phyloP scores from a whole-genome alignment of 2,888 invertebrate genomes.

The Rambutsinella grinnellia region DNA sequence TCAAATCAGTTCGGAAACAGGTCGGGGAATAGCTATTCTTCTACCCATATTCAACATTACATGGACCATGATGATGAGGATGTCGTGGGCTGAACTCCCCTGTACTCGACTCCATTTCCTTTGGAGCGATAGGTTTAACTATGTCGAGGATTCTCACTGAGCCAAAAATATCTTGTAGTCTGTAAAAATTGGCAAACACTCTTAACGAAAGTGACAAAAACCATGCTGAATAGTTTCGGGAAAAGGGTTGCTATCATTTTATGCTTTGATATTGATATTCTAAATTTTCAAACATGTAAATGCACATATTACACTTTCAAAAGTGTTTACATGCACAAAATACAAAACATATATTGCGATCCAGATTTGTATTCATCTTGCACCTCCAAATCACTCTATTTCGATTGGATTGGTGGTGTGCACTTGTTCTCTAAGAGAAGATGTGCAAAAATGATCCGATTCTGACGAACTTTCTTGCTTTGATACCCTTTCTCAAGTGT shows the following conservation, averaged over 20 bases:
- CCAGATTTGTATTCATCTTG: too few species aligned
- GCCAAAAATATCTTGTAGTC: slow-evolving; percentile 60
- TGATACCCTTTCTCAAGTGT: too few species aligned
- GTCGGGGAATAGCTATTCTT: slow-evolving; percentile 42
- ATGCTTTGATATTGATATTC: neutral
- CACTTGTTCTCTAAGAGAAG: too few species aligned
- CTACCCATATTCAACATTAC: neutral
- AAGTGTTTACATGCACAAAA: too few species aligned
- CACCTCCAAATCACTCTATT: too few species aligned
- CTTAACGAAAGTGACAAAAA: slow-evolving; percentile 36
- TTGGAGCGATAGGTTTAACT: slow-evolving; percentile 38
- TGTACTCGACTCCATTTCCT: slow-evolving; percentile 40
- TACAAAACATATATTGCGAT: too few species aligned
- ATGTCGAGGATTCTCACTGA: slow-evolving; percentile 51
- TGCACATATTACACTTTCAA: too few species aligned
- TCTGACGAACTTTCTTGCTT: too few species aligned
- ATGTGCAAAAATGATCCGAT: too few species aligned
- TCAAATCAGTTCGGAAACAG: slow-evolving; percentile 40
- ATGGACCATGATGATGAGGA: slow-evolving; percentile 12
- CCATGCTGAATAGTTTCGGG: neutral
- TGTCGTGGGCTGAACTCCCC: slow-evolving; percentile 1
- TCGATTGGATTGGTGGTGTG: too few species aligned
- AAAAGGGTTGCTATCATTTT: neutral
- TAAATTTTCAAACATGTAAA: too few species aligned
- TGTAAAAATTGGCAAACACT: slow-evolving; percentile 60